Conservation (phyloP, 1,140 invertebrate species). For the Neodiprion fabricii region DNA sequence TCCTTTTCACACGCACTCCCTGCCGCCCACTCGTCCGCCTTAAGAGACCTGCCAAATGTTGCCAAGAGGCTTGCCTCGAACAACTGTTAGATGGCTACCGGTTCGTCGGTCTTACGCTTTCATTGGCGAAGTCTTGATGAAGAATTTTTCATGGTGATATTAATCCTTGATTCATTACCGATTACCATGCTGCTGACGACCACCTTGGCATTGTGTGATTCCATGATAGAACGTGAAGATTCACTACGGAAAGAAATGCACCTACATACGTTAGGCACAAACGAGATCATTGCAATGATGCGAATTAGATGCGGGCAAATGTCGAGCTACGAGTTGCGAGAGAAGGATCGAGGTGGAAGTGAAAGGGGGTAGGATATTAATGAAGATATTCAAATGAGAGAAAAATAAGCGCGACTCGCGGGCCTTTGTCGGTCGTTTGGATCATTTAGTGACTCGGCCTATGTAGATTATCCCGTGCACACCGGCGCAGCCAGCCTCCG, state of each 20-base stretch:
- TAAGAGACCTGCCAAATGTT: too few relatives aligned
- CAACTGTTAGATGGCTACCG: too few relatives aligned
- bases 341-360: constrained; percentile 18
- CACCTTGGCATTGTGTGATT: too few relatives aligned
- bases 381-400: constrained; percentile 57
- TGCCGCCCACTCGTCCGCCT: too few relatives aligned
- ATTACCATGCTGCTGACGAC: too few relatives aligned
- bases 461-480: constrained; percentile 44
- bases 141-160: background rate
- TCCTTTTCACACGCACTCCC: too few relatives aligned
- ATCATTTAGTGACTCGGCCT: constrained; percentile 45
- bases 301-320: constrained; percentile 44
- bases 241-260: too few relatives aligned
- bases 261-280: constrained; percentile 34
- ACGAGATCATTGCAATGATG: constrained; percentile 49
- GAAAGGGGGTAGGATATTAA: constrained; percentile 47
- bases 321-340: constrained; percentile 31
- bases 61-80: too few relatives aligned
- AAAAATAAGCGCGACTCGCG: constrained; percentile 42
- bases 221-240: too few relatives aligned
- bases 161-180: too few relatives aligned
- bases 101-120: too few relatives aligned
- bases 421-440: constrained; percentile 43
- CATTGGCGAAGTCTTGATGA: too few relatives aligned
- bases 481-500: constrained; percentile 6